These are phyloP conservation scores for Petrolisthes manimaculis DNA, from an alignment of 2,888 invertebrate species.

Conservation along the genomic window DNA sequence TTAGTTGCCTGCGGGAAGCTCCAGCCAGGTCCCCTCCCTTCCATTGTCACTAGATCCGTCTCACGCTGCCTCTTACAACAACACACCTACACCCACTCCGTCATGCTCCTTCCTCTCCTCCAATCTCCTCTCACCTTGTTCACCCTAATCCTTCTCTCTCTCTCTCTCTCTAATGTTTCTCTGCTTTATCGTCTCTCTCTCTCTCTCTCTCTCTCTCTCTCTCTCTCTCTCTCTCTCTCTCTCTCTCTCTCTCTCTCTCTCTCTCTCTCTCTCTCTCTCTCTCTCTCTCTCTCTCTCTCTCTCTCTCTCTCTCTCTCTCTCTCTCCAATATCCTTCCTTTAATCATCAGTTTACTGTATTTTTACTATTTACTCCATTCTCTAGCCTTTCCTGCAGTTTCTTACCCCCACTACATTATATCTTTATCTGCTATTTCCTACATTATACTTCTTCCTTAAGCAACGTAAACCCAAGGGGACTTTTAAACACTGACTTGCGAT, in stretches of 20 bases:
- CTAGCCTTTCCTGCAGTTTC: too few species aligned
- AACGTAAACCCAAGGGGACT: too few species aligned
- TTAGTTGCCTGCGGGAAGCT: too few species aligned
- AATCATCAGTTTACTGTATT: neutral
- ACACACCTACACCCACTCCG: neutral
- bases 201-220: neutral
- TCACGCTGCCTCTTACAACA: neutral
- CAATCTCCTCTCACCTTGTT: neutral
- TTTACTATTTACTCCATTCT: too few species aligned
- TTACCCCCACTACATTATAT: too few species aligned
- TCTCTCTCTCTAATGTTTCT: neutral
- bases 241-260: conserved; percentile 17
- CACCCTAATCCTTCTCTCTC: neutral
- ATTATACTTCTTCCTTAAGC: too few species aligned
- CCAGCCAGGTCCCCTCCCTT: neutral
- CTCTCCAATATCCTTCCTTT: neutral
- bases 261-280: neutral
- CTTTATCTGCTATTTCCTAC: too few species aligned
- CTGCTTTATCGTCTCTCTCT: neutral
- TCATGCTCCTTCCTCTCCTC: neutral
- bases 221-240: conserved; percentile 21
- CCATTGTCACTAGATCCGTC: neutral
- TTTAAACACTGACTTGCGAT: too few species aligned
- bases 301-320: neutral
- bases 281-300: neutral